phyloP scores from a whole-genome alignment of 2,888 invertebrate species.

The Punctoribates punctum region DNA sequence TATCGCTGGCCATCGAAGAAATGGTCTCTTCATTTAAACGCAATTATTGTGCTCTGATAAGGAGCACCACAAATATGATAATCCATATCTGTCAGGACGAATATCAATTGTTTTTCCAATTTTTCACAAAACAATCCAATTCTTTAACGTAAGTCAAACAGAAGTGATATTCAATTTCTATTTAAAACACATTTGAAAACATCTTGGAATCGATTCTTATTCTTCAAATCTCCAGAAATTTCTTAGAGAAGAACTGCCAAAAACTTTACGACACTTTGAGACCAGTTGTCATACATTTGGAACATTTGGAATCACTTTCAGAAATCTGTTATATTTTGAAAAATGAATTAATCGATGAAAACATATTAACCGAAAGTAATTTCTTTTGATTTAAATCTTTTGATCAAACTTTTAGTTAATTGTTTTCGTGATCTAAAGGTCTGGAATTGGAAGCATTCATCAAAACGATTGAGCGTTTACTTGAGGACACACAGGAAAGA shows the following conservation, averaged over 20 bases:
- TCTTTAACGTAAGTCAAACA: slow-evolving; percentile 60
- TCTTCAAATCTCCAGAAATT: slow-evolving; percentile 62
- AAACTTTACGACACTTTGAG: slow-evolving; percentile 85
- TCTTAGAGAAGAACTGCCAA: slow-evolving; percentile 77
- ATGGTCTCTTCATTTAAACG: slow-evolving; percentile 60
- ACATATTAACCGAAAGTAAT: slow-evolving; percentile 59
- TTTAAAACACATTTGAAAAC: too few relatives aligned
- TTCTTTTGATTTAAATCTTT: neutral
- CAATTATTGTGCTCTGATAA: slow-evolving; percentile 68
- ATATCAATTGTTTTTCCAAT: slow-evolving; percentile 81
- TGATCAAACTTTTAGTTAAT: slow-evolving; percentile 7
- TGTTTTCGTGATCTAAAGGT: slow-evolving; percentile 54
- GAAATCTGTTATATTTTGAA: slow-evolving; percentile 91
- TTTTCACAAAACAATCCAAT: slow-evolving; percentile 69
- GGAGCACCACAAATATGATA: slow-evolving; percentile 82
- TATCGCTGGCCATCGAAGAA: slow-evolving; percentile 65
- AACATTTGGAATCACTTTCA: slow-evolving; percentile 93
- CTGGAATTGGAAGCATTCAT: slow-evolving; percentile 72
- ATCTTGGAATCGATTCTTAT: neutral
- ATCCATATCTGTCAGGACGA: slow-evolving; percentile 94
- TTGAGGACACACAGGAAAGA: slow-evolving; percentile 93
- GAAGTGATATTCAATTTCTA: slow-evolving; percentile 14
- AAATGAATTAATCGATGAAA: slow-evolving; percentile 79
- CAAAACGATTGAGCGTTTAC: slow-evolving; percentile 69
- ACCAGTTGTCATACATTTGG: slow-evolving; percentile 91